phyloP scores from a whole-genome alignment of 2,797 vertebrate genomes.

The Danio jaintianensis region DNA sequence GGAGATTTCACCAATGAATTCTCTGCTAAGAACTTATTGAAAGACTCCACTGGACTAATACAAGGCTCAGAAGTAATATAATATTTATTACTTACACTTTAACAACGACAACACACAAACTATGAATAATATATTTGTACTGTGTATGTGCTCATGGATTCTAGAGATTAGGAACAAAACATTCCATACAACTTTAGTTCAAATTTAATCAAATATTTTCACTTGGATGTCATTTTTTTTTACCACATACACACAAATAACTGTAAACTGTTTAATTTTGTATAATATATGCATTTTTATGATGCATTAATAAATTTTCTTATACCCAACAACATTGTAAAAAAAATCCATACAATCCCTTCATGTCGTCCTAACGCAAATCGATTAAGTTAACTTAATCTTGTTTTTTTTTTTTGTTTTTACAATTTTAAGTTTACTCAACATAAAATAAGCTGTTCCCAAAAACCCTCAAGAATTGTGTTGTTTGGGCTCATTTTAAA shows the following conservation, averaged over 20 bases:
- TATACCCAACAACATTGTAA: no score
- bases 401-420: no score
- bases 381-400: no score
- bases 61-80: slow-evolving; percentile 71
- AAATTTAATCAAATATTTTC: not conserved
- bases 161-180: not conserved
- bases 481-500: no score
- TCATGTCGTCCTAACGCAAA: no score
- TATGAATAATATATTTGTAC: slow-evolving; percentile 77
- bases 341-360: no score
- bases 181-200: not conserved
- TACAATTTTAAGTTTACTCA: no score
- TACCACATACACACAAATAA: not conserved
- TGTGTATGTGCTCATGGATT: slow-evolving; percentile 63
- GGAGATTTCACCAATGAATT: not conserved
- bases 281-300: no score
- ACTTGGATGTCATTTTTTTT: not conserved
- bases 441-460: no score
- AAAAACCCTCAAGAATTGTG: no score
- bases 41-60: slow-evolving; percentile 66
- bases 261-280: not conserved
- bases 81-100: slow-evolving; percentile 75
- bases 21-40: slow-evolving; percentile 75
- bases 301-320: no score
- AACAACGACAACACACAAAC: slow-evolving; percentile 74